Percentiles rank a stretch among this genome's conserved stretches.
Evolutionary conservation across 2,797 vertebrate species (phyloP).

Genomic region (Acanthurus leucopareius): DNA sequence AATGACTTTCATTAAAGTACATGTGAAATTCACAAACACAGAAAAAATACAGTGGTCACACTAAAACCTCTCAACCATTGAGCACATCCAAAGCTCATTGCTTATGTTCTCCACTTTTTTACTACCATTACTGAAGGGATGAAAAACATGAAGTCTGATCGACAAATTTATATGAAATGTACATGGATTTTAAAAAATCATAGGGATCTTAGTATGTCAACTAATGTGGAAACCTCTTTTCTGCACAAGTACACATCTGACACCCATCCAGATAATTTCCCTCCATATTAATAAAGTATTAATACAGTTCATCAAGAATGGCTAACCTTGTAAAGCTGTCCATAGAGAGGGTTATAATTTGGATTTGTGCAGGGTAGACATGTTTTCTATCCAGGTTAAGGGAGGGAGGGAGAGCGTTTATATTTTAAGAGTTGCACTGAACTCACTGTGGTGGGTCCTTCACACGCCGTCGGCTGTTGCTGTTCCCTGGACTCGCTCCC

Average conservation of each 20-base stretch:
- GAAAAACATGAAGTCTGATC: too few species aligned
- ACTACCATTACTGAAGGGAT: too few species aligned
- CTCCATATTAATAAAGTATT: conserved; percentile 31
- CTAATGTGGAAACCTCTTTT: background rate
- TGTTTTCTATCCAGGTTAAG: conserved; percentile 30
- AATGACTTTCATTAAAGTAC: too few species aligned
- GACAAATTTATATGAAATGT: too few species aligned
- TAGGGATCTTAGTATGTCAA: background rate
- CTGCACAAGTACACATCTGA: background rate
- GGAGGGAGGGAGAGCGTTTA: conserved; percentile 9
- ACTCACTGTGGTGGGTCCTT: conserved; percentile 42
- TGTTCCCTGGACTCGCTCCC: conserved; percentile 49
- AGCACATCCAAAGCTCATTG: too few species aligned
- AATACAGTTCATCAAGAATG: conserved; percentile 36
- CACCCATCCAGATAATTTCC: background rate
- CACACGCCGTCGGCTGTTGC: conserved; percentile 47
- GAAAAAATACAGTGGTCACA: too few species aligned
- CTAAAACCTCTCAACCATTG: too few species aligned
- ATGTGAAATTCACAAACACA: too few species aligned
- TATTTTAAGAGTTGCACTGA: conserved; percentile 50
- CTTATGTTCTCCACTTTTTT: too few species aligned
- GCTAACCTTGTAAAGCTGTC: conserved; percentile 38
- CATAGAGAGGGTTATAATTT: background rate
- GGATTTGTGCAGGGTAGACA: conserved; percentile 6
- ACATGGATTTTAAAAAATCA: too few species aligned